These are phyloP conservation scores for Aricia artaxerxes DNA, from an alignment of 2,888 invertebrate genomes.

Conservation along the genomic window DNA sequence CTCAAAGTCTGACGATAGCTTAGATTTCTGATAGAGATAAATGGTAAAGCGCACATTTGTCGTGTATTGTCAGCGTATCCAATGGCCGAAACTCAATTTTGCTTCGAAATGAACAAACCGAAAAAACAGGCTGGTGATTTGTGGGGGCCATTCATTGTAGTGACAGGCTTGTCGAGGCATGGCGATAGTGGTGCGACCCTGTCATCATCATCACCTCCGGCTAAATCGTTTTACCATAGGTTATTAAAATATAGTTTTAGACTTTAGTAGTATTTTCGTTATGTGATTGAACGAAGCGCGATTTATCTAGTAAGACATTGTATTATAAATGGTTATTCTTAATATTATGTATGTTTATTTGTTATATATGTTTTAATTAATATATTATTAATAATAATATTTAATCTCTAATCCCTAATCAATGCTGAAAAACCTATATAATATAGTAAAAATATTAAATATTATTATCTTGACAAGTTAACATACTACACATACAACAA, in stretches of 20 bases:
- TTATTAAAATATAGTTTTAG: neutral
- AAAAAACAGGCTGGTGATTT: constrained; percentile 75
- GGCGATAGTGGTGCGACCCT: constrained; percentile 8
- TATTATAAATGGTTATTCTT: too few species aligned
- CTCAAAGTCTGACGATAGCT: neutral
- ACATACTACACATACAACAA: too few species aligned
- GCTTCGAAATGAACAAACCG: constrained; percentile 68
- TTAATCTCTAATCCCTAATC: too few species aligned
- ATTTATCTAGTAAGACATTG: too few species aligned
- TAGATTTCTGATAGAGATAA: neutral
- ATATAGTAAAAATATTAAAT: too few species aligned
- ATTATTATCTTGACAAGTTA: too few species aligned
- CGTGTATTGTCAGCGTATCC: constrained; percentile 57
- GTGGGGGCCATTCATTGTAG: constrained; percentile 75
- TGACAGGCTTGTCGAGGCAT: constrained; percentile 66
- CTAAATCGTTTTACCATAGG: neutral
- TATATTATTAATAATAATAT: too few species aligned
- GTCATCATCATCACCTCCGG: constrained; percentile 13
- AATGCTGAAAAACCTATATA: too few species aligned
- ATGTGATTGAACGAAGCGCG: too few species aligned
- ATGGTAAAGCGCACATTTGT: constrained; percentile 32
- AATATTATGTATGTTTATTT: too few species aligned
- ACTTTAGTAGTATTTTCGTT: too few species aligned
- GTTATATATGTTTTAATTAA: too few species aligned
- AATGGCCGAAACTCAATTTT: constrained; percentile 67